Conservation (phyloP, 2,888 invertebrate genomes). For the Apamea anceps region DNA sequence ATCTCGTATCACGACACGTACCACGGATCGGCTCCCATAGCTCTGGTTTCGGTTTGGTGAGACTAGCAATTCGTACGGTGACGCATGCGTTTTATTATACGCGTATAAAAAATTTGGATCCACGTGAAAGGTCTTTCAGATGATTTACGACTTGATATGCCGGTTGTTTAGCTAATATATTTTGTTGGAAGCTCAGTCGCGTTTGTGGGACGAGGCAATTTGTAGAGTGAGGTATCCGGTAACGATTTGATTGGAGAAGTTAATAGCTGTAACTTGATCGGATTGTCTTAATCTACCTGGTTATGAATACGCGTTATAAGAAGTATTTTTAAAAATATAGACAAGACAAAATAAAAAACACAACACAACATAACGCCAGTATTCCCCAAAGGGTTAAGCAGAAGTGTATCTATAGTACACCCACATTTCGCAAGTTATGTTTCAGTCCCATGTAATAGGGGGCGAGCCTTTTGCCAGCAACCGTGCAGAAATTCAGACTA, state of each 20-base stretch:
- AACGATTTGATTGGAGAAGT: not conserved
- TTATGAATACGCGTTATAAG: not conserved
- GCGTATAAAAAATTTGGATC: constrained; percentile 56
- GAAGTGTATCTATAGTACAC: not conserved
- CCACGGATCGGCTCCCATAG: constrained; percentile 67
- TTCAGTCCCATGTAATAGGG: not conserved
- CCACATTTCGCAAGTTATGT: not conserved
- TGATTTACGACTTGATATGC: constrained; percentile 64
- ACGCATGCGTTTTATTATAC: constrained; percentile 75
- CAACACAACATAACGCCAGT: not conserved
- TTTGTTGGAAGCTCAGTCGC: constrained; percentile 35
- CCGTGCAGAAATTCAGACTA: not conserved
- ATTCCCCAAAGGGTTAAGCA: too few relatives aligned
- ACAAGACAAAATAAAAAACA: not conserved
- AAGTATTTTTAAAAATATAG: not conserved
- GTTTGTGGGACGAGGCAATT: constrained; percentile 21
- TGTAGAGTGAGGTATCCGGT: not conserved
- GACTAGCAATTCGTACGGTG: constrained; percentile 68
- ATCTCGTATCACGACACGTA: constrained; percentile 70
- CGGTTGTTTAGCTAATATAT: constrained; percentile 58
- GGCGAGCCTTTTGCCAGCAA: not conserved
- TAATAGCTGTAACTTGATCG: constrained; percentile 2
- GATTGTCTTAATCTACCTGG: not conserved
- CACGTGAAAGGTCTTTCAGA: constrained; percentile 59
- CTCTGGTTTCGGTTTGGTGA: constrained; percentile 70